Evolutionary conservation across 2,888 invertebrate genomes (phyloP).

Genomic region (Barypeithes pellucidus): DNA sequence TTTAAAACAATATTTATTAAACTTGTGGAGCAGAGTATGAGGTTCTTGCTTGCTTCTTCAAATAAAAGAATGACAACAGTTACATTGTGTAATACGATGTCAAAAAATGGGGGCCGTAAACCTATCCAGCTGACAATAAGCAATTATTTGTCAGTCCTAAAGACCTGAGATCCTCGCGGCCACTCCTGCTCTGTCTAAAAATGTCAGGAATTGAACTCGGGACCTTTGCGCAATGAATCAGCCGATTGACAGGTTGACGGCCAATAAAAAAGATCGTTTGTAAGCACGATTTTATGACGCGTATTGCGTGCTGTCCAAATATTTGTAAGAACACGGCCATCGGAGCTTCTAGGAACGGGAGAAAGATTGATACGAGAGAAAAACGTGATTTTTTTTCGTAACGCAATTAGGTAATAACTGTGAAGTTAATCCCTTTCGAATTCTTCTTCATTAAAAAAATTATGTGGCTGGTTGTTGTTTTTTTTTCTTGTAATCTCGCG

Average conservation of each 20-base stretch:
- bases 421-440: neutral
- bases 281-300: slow-evolving; percentile 64
- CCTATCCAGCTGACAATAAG: too few relatives aligned
- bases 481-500: neutral
- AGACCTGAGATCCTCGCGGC: too few relatives aligned
- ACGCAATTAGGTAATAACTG: slow-evolving; percentile 10
- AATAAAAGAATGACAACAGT: too few relatives aligned
- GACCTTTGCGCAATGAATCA: slow-evolving; percentile 65
- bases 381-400: slow-evolving; percentile 30
- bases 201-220: slow-evolving; percentile 11
- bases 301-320: slow-evolving; percentile 47
- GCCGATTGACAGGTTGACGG: slow-evolving; percentile 67
- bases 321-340: slow-evolving; percentile 33
- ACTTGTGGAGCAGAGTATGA: too few relatives aligned
- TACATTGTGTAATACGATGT: too few relatives aligned
- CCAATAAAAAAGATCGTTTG: slow-evolving; percentile 65
- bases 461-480: neutral
- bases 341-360: slow-evolving; percentile 33
- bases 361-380: slow-evolving; percentile 30
- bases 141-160: too few relatives aligned
- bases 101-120: too few relatives aligned
- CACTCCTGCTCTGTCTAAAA: slow-evolving; percentile 10
- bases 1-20: too few relatives aligned
- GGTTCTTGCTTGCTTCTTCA: too few relatives aligned
- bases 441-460: slow-evolving; percentile 2